Evolutionary conservation across 92 coral and sea anemone species (phyloP).

Genomic region (Pocillopora meandrina): DNA sequence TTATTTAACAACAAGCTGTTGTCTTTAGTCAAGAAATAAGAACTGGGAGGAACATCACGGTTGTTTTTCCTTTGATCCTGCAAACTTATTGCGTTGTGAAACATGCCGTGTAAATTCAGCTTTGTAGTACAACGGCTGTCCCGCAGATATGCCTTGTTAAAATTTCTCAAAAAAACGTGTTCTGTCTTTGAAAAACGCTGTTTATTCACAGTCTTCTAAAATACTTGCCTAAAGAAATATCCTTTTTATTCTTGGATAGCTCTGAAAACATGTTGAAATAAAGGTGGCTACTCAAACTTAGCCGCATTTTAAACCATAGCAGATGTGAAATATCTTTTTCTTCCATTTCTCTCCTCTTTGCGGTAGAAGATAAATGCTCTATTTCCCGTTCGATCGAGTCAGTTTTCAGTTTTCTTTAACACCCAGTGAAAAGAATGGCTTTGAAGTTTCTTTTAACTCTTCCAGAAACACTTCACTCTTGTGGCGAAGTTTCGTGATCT

Average conservation of each 20-base stretch:
- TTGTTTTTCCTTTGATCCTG: neutral
- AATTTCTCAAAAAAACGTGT: conserved; percentile 28
- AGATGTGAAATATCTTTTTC: too few species aligned
- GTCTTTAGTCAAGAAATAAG: neutral
- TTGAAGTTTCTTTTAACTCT: too few species aligned
- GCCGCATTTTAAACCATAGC: too few species aligned
- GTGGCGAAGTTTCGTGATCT: too few species aligned
- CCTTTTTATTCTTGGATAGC: neutral
- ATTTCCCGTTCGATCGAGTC: too few species aligned
- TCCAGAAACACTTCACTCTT: too few species aligned
- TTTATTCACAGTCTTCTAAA: conserved; percentile 5
- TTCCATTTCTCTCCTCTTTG: too few species aligned
- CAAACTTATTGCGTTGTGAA: neutral
- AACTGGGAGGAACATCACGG: neutral
- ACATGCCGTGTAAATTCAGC: neutral
- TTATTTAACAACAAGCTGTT: conserved; percentile 9
- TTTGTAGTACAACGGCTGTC: neutral
- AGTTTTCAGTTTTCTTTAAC: too few species aligned
- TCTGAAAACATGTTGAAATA: neutral
- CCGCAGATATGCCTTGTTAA: conserved; percentile 21
- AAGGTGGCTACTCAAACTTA: too few species aligned
- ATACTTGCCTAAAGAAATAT: neutral
- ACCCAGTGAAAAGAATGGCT: too few species aligned
- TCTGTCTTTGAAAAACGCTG: conserved; percentile 18
- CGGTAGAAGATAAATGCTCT: too few species aligned